Percentiles rank a stretch among this genome's conserved stretches.
Evolutionary conservation across 2,113 vertebrate species (phyloP).

Genomic region (Brevimyrus niger): DNA sequence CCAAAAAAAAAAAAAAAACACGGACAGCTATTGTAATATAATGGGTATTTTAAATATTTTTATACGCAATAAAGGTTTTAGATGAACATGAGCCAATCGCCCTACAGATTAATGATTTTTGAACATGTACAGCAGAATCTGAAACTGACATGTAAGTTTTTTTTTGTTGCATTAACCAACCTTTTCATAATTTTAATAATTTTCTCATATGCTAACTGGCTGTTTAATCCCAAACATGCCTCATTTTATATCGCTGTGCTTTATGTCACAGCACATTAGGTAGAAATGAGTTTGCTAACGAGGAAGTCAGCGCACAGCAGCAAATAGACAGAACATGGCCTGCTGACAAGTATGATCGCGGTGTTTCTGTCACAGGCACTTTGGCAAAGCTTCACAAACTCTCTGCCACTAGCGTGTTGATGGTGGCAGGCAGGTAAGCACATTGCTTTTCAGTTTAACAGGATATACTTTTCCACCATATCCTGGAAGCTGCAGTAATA

Average conservation of each 20-base stretch:
- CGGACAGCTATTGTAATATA: not conserved
- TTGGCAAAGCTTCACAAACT: not conserved
- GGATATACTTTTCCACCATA: not conserved
- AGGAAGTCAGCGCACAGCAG: not conserved
- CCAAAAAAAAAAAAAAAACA: not conserved
- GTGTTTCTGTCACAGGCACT: not conserved
- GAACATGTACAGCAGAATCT: not conserved
- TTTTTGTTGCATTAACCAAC: not conserved
- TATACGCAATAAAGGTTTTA: not conserved
- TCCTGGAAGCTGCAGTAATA: not conserved
- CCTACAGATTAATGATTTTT: not conserved
- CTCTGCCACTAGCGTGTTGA: not conserved
- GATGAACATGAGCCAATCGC: not conserved
- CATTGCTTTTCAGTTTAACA: not conserved
- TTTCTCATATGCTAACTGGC: not conserved
- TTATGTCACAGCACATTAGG: not conserved
- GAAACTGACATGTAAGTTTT: not conserved
- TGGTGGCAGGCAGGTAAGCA: not conserved
- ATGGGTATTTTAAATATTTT: not conserved
- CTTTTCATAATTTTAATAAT: not conserved
- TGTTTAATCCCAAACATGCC: not conserved
- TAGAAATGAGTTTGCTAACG: not conserved
- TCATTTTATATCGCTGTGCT: not conserved
- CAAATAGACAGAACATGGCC: not conserved
- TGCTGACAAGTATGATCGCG: not conserved